These are phyloP conservation scores for Schizotus pectinicornis DNA, from an alignment of 2,888 invertebrate genomes.

Conservation along the genomic window DNA sequence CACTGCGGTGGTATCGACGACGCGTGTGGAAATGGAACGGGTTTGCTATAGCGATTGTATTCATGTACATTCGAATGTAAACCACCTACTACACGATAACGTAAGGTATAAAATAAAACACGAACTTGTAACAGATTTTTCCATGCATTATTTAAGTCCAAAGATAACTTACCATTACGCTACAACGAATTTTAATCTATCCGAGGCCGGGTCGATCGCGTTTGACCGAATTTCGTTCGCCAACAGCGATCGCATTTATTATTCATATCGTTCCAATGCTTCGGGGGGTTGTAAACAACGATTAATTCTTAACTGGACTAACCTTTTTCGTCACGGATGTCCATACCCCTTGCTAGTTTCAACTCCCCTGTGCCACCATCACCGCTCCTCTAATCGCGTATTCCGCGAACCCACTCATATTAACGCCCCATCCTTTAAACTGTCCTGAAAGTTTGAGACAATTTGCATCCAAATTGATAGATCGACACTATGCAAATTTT, in stretches of 20 bases:
- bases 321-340: slow-evolving; percentile 26
- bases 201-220: slow-evolving; percentile 22
- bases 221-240: slow-evolving; percentile 24
- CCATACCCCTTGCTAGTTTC: slow-evolving; percentile 5
- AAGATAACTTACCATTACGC: slow-evolving; percentile 27
- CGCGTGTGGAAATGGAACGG: slow-evolving; percentile 45
- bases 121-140: slow-evolving; percentile 38
- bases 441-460: slow-evolving; percentile 4
- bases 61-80: slow-evolving; percentile 46
- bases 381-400: background rate
- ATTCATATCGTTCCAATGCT: slow-evolving; percentile 30
- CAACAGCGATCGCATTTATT: slow-evolving; percentile 25
- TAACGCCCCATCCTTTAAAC: slow-evolving; percentile 1
- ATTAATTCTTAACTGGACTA: slow-evolving; percentile 28
- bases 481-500: slow-evolving; percentile 4
- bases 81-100: slow-evolving; percentile 47
- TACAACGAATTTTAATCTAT: slow-evolving; percentile 35
- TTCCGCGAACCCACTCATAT: background rate
- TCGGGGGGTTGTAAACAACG: slow-evolving; percentile 29
- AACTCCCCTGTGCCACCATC: slow-evolving; percentile 3
- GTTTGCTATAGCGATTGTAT: slow-evolving; percentile 41
- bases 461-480: slow-evolving; percentile 10
- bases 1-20: slow-evolving; percentile 44
- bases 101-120: slow-evolving; percentile 37
- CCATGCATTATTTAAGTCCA: slow-evolving; percentile 37